Base-by-base conservation (phyloP, 2,888 invertebrate species). In the Onthophagus sagittarius region DNA sequence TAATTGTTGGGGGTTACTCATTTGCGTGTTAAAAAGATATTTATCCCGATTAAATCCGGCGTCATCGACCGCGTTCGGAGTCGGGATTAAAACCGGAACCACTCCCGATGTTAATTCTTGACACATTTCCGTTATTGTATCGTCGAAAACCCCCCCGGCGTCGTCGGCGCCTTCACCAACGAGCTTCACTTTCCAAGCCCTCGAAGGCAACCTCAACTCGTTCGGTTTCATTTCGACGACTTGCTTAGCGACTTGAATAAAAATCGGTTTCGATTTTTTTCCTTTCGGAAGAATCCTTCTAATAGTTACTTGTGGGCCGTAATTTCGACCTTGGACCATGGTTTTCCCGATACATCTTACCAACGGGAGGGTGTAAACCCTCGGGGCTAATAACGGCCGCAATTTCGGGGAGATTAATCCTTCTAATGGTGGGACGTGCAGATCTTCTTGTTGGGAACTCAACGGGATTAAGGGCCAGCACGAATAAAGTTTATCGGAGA, bases 91-190 rank as follows among this genome's bases (percentile, higher is more conserved):
- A 9, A 90, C 83, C 3, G 90, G 89, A 1, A 90, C 88, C 0
- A 85, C 83, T 1, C 88, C 89, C 33, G 86, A 86, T 62, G 89
- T 88, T 33, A 91, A 86, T 82, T 91, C 91, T 81, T 88, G 86
- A 79, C 90, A 90, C 89, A 91, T 90, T 82, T 91, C 90, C 0
- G 90, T 90, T 64, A 91, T 90, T 2, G 90, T 91, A 79, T 91
- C 91, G 82, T 91, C 91, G 83, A 91, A 91, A 15, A 91, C 91
- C 2, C 91, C 91, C 0, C 91, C 91, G 1, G 91, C 91, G 83
- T 91, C 91, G 81, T 91, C 91, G 0, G 91, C 91, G 0, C 90
- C 91, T 83, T 91, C 91, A 0, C 90, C 90, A 5, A 91, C 86
- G 33, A 91, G 83, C 81, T 90, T 90, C 71, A 88, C 88, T 83